These are phyloP conservation scores for Phymanthus crucifer DNA, from an alignment of 92 coral and sea anemone genomes.

Conservation along the genomic window DNA sequence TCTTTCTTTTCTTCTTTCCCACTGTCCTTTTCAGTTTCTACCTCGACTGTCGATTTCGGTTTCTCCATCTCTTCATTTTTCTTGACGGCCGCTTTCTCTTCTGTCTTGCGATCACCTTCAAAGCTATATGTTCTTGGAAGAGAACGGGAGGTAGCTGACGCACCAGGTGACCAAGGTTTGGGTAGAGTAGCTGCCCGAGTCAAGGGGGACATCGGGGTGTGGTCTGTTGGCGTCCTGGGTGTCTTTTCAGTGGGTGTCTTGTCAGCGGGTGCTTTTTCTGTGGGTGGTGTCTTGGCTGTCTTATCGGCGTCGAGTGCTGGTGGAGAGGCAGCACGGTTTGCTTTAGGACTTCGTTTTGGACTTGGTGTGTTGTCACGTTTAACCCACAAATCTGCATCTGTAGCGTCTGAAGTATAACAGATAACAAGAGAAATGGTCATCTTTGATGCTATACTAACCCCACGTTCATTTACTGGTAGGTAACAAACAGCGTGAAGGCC, in stretches of 20 bases:
- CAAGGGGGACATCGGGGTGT: conserved; percentile 17
- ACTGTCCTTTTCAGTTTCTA: conserved; percentile 9
- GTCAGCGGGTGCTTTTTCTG: conserved; percentile 16
- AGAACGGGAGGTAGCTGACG: conserved; percentile 38
- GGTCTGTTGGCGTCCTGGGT: conserved; percentile 33
- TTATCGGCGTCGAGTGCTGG: conserved; percentile 3
- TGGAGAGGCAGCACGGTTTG: conserved; percentile 22
- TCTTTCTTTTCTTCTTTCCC: conserved; percentile 37
- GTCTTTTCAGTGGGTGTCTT: conserved; percentile 18
- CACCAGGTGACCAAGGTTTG: conserved; percentile 79
- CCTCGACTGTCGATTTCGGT: conserved; percentile 9
- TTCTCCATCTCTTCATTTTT: background rate
- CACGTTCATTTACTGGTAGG: no score
- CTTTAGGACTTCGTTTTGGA: conserved; percentile 43
- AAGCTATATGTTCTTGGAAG: conserved; percentile 68
- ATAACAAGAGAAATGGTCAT: no score
- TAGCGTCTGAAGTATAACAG: background rate
- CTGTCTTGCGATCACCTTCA: conserved; percentile 40
- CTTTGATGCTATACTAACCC: no score
- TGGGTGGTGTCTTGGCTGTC: conserved; percentile 2
- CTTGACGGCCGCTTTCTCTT: background rate
- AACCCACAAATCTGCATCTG: conserved; percentile 64
- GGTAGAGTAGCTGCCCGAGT: conserved; percentile 79
- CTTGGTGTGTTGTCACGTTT: conserved; percentile 46
- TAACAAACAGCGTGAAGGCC: no score